Evolutionary conservation across 1,140 invertebrate species (phyloP), one percentile per base, ranked within the genome.

Genomic region (Macrobrachium nipponense): DNA sequence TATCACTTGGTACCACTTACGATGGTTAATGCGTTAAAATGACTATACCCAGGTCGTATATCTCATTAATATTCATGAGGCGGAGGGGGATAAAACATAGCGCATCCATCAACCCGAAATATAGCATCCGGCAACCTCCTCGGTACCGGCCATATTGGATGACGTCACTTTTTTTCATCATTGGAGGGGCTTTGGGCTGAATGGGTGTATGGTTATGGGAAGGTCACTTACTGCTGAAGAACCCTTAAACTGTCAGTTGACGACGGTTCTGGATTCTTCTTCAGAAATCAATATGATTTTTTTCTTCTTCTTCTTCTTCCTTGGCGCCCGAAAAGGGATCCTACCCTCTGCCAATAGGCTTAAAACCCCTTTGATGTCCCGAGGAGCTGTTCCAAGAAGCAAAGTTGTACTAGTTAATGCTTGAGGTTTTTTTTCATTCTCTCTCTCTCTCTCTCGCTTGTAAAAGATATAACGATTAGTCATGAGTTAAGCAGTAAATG

Each of bases 41-140:
- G 61, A 78, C 73, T 78, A 72, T 79, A 85, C 82, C 82, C 60
- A 51, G 20, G 76, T 86, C 83, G 60, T 78, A 73, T 86, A 80
- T 73, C 83, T 73, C 66, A 86, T 86, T 86, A 86, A 80, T 86
- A 86, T 80, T 86, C 83, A 86, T 86, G 83, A 86, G 76, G 20
- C 58, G 51, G 44, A 17, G 14, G 44, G 62, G 76, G 70, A 75
- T 62, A 75, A 62, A 76, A 23, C 60, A 43, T 66, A 66, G 61
- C 72, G 72, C 81, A 76, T 82, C 81, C 81, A 78, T 77, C 75
- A 84, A 60, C 17, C 7, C 18, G 10, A 62, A 11, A 59, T n/a
- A 43, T 62, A 27, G 36, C 14, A 43, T 78, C 51, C 62, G 77
- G 66, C 27, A 80, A 80, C 66, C 43, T 43, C 11, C n/a, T 79